Conservation (phyloP, 2,113 vertebrate genomes). For the Brachypteracias leptosomus region DNA sequence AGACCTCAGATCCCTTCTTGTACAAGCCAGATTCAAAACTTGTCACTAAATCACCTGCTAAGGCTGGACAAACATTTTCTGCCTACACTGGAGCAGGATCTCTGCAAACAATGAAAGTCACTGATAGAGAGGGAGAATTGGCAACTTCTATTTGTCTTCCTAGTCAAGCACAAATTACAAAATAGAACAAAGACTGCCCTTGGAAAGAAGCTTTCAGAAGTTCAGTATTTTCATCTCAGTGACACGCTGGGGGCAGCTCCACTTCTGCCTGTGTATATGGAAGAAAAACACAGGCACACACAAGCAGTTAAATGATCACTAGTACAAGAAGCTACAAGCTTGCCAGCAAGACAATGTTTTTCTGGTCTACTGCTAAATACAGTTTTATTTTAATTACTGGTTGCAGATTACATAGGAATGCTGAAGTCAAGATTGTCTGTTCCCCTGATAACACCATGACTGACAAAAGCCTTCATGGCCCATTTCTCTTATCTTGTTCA, state of each 20-base stretch:
- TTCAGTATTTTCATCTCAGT: not conserved
- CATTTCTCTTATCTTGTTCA: not conserved
- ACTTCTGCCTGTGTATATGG: not conserved
- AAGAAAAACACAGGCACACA: not conserved
- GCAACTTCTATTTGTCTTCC: not conserved
- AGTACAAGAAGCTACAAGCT: not conserved
- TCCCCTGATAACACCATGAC: not conserved
- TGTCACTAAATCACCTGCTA: not conserved
- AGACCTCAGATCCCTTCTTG: not conserved
- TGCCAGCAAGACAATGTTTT: not conserved
- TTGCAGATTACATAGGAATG: not conserved
- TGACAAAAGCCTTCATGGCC: not conserved
- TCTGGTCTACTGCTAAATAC: not conserved
- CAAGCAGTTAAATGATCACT: not conserved
- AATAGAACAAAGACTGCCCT: not conserved
- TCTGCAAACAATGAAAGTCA: not conserved
- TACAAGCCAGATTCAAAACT: not conserved
- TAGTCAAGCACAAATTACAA: not conserved
- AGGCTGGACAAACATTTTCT: not conserved
- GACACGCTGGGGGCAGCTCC: not conserved
- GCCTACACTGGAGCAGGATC: not conserved
- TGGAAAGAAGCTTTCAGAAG: not conserved
- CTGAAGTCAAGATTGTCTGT: not conserved
- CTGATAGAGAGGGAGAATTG: not conserved
- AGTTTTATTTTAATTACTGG: not conserved